Base-by-base conservation (phyloP, 2,888 invertebrate genomes). In the Dolomedes plantarius region DNA sequence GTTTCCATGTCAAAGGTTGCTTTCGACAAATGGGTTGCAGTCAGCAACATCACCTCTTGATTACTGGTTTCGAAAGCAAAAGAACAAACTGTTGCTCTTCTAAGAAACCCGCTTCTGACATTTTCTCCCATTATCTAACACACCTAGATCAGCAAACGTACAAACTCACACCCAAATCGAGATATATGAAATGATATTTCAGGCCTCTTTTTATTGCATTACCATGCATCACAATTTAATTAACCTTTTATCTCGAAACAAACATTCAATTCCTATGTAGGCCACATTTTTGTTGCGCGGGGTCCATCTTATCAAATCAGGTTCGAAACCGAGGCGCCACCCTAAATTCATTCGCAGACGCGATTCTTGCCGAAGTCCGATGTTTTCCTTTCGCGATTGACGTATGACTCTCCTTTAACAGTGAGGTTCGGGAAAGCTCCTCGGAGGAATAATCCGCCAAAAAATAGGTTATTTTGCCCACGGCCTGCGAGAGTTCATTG, bases 401-500 rank as follows among this genome's bases (percentile, higher is more conserved):
- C 56, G 56, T 23, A 56, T 6, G 23, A 23, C 23, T 56, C 23
- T 56, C 23, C 56, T 56, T 6, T n/a, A n/a, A 23, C n/a, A 56
- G 23, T 56, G 56, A 56, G 23, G 5, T 56, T 56, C 23, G 3
- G 23, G 23, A 56, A 56, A 56, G 23, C 56, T 19, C 56, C 56
- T 23, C 56, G 16, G 56, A 56, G 23, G 23, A 56, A 56, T 56
- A 3, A 56, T 56, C 56, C 23, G 19, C 23, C 19, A 56, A 56
- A 56, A 56, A 56, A 56, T 56, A 56, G 56, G 56, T 56, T 56
- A 56, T 56, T 56, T 56, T 56, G 56, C 56, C 16, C 56, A 56
- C 56, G 56, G 56, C 56, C 23, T 6, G 16, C 6, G 56, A 56
- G 56, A 56, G 56, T 56, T 56, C 56, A 56, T 56, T 56, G 56